Base-by-base conservation (phyloP, 2,797 vertebrate species). In the Eospalax fontanierii region DNA sequence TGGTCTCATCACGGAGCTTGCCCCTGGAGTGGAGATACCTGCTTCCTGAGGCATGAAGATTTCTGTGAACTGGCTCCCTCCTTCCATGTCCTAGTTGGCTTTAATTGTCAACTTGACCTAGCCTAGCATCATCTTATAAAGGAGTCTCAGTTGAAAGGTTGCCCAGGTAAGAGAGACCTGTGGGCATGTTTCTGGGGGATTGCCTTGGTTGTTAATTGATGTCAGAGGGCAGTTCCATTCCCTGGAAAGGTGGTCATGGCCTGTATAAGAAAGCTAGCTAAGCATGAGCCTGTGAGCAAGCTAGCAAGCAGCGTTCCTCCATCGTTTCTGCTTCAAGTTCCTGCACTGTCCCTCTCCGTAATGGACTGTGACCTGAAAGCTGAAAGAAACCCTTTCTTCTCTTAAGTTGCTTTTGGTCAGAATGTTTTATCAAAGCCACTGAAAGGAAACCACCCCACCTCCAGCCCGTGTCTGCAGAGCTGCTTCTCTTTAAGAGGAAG, bases 401-500 rank as follows among this genome's bases (percentile, higher is more conserved):
- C 33, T 66, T 35, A 35, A 12, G 82, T 18, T 85, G 24, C 33
- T 54, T 82, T 70, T 54, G 65, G 82, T 70, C 43, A 70, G 33
- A 85, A n/a, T 35, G 46, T 85, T 70, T 85, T 54, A 85, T 85
- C 82, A 70, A 33, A 35, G 50, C 50, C 50, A 35, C 82, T 26
- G 46, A 35, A 85, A 54, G 28, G 82, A 35, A 70, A 26, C 46
- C 26, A 70, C 6, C 15, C 18, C 65, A 21, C 6, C 63, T 66
- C 28, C 33, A 16, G 33, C 22, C 24, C 57, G 5, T 10, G 1
- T 59, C 15, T 30, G 50, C 2, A 19, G 18, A 18, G 19, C 15
- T 68, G 14, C 68, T 89, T 68, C 19, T 6, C 10, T 59, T 96
- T 28, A 30, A 93, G 57, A 84, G 63, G 66, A n/a, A 92, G 40